Evolutionary conservation across 2,888 invertebrate genomes (phyloP), one percentile per base, ranked within the genome.

Genomic region (Sinohyriopsis cumingii): DNA sequence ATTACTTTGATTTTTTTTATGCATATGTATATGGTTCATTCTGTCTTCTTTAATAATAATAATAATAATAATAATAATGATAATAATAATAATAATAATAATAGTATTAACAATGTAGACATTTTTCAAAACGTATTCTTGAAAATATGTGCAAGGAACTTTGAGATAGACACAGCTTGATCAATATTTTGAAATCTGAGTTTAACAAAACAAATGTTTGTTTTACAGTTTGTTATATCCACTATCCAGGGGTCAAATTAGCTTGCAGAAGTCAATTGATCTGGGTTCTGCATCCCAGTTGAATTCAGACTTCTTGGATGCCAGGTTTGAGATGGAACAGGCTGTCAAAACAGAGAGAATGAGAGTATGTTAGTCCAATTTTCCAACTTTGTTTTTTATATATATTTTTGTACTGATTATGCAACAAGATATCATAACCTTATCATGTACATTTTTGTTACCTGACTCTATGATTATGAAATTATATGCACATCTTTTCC

Each of bases 291-390:
- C 74, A 12, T 59, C 77, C 5, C 63, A 77, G 65, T 59, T 76
- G 3, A 78, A 74, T 53, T 73, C 79, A 7, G 75, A 73, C 55
- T 82, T 82, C 68, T 73, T 82, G 15, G 82, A 82, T 67, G 79
- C 80, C n/a, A 70, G 79, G 54, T 82, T 82, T 76, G 82, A 78
- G 61, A 82, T 82, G 80, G 82, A 82, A 60, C 82, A 82, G 59
- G 80, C 82, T 65, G 82, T 82, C 5, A 82, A 78, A 66, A 79
- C 78, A 65, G 77, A 78, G 62, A 81, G 80, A 65, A 70, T 79
- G 71, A 75, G 76, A 72, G 82, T 82, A 69, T 61, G 74, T 67
- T 45, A 19, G 25, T 59, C 20, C 25, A 24, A 61, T 18, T 28
- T 6, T 45, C 45, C 3, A 33, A 60, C n/a, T 33, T 12, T 45